Evolutionary conservation across 2,888 invertebrate species (phyloP).

Genomic region (Pinctada fucata): DNA sequence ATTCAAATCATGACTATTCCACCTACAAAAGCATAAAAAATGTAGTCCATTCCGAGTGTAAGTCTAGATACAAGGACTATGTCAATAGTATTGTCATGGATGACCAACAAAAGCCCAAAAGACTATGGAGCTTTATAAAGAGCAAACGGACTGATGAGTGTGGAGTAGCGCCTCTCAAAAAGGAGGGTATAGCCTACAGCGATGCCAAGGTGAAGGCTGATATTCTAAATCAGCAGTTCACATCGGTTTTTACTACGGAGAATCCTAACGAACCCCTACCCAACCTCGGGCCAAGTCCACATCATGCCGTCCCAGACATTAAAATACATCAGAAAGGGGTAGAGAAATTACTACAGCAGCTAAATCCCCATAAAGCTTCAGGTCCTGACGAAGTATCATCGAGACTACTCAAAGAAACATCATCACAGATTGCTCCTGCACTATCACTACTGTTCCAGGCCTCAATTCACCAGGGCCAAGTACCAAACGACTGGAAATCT

Average conservation of each 20-base stretch:
- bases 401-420: neutral
- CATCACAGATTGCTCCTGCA: neutral
- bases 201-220: constrained; percentile 4
- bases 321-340: neutral
- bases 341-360: neutral
- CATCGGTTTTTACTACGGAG: neutral
- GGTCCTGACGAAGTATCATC: neutral
- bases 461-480: neutral
- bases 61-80: constrained; percentile 1
- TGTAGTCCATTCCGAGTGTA: constrained; percentile 4
- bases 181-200: constrained; percentile 1
- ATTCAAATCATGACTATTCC: neutral
- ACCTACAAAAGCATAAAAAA: neutral
- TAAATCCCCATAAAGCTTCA: constrained; percentile 3
- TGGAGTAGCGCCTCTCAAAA: constrained; percentile 3
- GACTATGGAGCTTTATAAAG: constrained; percentile 11
- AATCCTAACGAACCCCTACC: neutral
- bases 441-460: neutral
- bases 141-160: neutral
- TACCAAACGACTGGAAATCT: neutral
- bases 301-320: neutral
- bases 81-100: constrained; percentile 9
- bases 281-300: neutral
- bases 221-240: constrained; percentile 2
- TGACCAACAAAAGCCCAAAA: neutral